Percentiles rank a stretch among this genome's conserved stretches.
phyloP scores from a whole-genome alignment of 2,888 invertebrate species.

The Thymelicus acteon region DNA sequence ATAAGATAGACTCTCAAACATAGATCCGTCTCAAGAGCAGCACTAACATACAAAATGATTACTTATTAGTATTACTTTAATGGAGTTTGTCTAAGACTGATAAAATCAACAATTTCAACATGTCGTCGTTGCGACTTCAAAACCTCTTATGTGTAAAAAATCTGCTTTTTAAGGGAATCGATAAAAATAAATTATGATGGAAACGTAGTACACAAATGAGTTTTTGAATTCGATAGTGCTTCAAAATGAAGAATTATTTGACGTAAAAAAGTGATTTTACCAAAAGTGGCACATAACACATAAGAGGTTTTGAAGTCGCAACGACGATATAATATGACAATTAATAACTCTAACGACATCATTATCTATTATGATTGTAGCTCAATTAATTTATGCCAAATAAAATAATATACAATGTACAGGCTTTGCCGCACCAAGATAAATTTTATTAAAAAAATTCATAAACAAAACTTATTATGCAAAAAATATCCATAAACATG shows the following conservation, averaged over 20 bases:
- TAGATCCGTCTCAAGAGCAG: constrained; percentile 60
- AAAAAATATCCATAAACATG: constrained; percentile 15
- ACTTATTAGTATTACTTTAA: constrained; percentile 17
- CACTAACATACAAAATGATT: constrained; percentile 51
- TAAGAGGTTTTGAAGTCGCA: no score
- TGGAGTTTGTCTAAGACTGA: constrained; percentile 26
- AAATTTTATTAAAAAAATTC: background rate
- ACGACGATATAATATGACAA: background rate
- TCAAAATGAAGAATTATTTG: no score
- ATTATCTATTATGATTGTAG: background rate
- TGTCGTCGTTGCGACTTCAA: no score
- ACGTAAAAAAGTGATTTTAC: no score
- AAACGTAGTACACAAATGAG: no score
- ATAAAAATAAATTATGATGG: no score
- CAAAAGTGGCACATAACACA: no score
- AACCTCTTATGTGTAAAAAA: no score
- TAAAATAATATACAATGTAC: constrained; percentile 15
- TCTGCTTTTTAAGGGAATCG: no score
- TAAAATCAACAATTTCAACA: constrained; percentile 33
- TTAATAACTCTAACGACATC: constrained; percentile 16
- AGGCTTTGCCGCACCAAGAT: constrained; percentile 24
- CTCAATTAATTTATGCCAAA: background rate
- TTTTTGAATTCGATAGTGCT: no score
- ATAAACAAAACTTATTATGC: background rate
- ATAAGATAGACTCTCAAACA: constrained; percentile 60